Percentiles rank a stretch among this genome's conserved stretches.
These are phyloP conservation scores for Phengaris alcon DNA, from an alignment of 2,888 invertebrate species.

Conservation along the genomic window DNA sequence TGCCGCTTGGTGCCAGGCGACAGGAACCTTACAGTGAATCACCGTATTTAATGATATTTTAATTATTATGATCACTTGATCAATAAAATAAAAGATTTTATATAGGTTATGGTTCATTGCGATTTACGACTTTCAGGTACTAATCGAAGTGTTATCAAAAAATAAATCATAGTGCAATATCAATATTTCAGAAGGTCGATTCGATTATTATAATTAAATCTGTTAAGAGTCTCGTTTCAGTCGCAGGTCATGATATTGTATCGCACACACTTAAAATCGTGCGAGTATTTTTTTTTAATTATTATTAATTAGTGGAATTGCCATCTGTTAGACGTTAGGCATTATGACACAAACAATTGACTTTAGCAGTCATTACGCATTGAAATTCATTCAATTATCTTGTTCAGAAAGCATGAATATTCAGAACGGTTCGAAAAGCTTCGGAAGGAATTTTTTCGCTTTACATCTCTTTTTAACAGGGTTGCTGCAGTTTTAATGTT, in stretches of 20 bases:
- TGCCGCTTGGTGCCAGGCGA: constrained; percentile 17
- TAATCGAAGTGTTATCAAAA: no score
- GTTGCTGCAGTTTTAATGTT: background rate
- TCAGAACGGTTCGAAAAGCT: background rate
- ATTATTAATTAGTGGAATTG: no score
- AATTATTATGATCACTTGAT: constrained; percentile 22
- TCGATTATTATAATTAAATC: no score
- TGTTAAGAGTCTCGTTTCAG: no score
- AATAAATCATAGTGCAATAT: no score
- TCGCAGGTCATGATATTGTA: no score
- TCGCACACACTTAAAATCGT: no score
- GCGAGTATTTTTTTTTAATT: no score
- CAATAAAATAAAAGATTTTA: background rate
- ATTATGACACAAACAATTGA: background rate
- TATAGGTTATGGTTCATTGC: background rate
- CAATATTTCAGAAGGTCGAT: no score
- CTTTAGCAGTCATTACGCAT: background rate
- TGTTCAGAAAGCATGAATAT: background rate
- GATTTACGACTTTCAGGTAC: background rate
- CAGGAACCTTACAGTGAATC: constrained; percentile 10
- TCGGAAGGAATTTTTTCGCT: constrained; percentile 1
- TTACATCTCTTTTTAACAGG: background rate
- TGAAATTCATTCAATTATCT: constrained; percentile 7
- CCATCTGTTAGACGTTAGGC: no score
- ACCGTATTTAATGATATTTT: constrained; percentile 20